Base-by-base conservation (phyloP, 2,888 invertebrate species). In the Diabrotica balteata region DNA sequence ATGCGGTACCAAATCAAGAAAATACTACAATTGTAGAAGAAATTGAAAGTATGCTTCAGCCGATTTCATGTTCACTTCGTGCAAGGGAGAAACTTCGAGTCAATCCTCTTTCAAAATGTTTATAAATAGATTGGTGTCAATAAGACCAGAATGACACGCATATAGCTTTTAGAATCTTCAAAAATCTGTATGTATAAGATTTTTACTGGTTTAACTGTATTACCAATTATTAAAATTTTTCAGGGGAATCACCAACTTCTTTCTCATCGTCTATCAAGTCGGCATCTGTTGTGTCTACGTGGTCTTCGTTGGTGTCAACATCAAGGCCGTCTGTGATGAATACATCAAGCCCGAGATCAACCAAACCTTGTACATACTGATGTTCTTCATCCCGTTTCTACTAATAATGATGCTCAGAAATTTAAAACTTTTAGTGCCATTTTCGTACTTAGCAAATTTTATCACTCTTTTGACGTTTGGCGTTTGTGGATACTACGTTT, bases 261-360 rank as follows among this genome's bases (percentile, higher is more conserved):
- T 92, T 82, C 86, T 92, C 72, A 89, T 94, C 75, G 86, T 93
- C 47, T 95, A 95, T 81, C 96, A 96, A 84, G 85, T 95, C 70
- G 96, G 96, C 65, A 93, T 95, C 76, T 96, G 96, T 82, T 93
- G 93, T 80, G 93, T 95, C 22, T 96, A 95, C 85, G 88, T 93
- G 69, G 80, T 83, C 5, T 83, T 81, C 75, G 83, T 84, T 1
- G 83, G 81, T 4, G 79, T 78, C 8, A 84, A 84, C 69, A 60
- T 83, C 4, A 80, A 83, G 74, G 78, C 78, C 32, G 82, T 84
- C 4, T 77, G 75, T 7, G 80, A 83, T 67, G 72, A 77, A 63
- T 81, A 82, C 70, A 75, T 77, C 7, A 54, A 54, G 9, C 61
- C 72, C 11, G 54, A 70, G 22, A 68, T 76, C 7, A 72, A 75